Evolutionary conservation across 2,888 invertebrate species (phyloP), one percentile per base, ranked within the genome.

Genomic region (Mythimna loreyi): DNA sequence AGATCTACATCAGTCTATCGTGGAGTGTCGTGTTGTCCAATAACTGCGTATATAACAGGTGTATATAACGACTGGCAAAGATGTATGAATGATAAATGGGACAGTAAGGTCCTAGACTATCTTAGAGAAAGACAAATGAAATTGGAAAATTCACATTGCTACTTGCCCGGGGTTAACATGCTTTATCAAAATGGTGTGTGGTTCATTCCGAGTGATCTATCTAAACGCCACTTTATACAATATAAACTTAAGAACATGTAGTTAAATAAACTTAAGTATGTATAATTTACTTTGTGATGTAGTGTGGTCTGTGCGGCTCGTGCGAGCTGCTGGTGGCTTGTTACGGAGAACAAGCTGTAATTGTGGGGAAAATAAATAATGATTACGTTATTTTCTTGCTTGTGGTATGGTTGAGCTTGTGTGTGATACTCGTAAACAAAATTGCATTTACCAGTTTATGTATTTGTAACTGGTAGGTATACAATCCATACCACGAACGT

Each of bases 291-390:
- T 50, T 52, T 45, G 58, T 25, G 52, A 40, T 64, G 66, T 72
- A 53, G 64, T 80, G 67, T 50, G 66, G 70, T 76, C 53, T 25
- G 49, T 40, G 47, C 61, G 43, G 76, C 70, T 66, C 36, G 62
- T 67, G 63, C 47, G 9, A 59, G 45, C 63, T 67, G 63, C 64
- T 45, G 23, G 23, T 21, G 33, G 55, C 64, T 65, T 45, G 49
- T 69, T 71, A 56, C n/a, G 25, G 25, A 21, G 16, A 60, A 59
- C 67, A 50, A 62, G 68, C 70, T 16, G 69, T 66, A 67, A 83
- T 81, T 81, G 71, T 36, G 43, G 84, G 57, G 82, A 81, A 82
- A 80, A 69, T 75, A 67, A 70, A 72, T 80, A 69, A 73, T 73
- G 50, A 61, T 61, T 64, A 55, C 67, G 72, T 74, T 77, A 80